A percentile compares a stretch with the other conserved stretches of the same genome.
These are phyloP conservation scores for Helicolenus hilgendorfi DNA, from an alignment of 2,797 vertebrate species.

Conservation along the genomic window DNA sequence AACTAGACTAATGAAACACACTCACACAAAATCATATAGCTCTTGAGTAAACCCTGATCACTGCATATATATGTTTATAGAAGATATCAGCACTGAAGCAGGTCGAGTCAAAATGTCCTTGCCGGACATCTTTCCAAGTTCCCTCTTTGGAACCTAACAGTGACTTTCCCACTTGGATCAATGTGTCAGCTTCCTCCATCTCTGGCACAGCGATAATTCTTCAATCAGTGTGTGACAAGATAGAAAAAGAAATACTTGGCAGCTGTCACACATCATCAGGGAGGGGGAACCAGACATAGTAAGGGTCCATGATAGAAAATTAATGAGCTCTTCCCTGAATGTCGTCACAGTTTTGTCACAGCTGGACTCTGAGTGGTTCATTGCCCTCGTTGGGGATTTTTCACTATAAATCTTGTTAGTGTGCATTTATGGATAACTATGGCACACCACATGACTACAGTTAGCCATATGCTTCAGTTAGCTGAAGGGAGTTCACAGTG, in stretches of 20 bases:
- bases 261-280: conserved; percentile 79
- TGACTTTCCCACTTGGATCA: neutral
- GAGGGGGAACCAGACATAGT: conserved; percentile 57
- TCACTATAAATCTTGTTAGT: conserved; percentile 54
- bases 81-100: neutral
- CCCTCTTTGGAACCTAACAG: neutral
- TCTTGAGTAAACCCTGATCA: neutral
- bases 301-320: conserved; percentile 69
- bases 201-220: conserved; percentile 55
- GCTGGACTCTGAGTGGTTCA: conserved; percentile 65
- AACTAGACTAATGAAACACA: neutral
- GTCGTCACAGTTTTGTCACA: conserved; percentile 57
- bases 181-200: conserved; percentile 4
- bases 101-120: neutral
- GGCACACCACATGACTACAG: neutral
- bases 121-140: neutral
- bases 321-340: conserved; percentile 68
- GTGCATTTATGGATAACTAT: conserved; percentile 24
- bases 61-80: neutral
- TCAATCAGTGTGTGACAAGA: conserved; percentile 50
- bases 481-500: neutral
- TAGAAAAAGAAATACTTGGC: conserved; percentile 62
- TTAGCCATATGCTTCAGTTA: conserved; percentile 17
- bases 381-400: conserved; percentile 29
- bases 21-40: neutral